Evolutionary conservation across 2,113 vertebrate genomes (phyloP).

Genomic region (Rhinopithecus roxellana): DNA sequence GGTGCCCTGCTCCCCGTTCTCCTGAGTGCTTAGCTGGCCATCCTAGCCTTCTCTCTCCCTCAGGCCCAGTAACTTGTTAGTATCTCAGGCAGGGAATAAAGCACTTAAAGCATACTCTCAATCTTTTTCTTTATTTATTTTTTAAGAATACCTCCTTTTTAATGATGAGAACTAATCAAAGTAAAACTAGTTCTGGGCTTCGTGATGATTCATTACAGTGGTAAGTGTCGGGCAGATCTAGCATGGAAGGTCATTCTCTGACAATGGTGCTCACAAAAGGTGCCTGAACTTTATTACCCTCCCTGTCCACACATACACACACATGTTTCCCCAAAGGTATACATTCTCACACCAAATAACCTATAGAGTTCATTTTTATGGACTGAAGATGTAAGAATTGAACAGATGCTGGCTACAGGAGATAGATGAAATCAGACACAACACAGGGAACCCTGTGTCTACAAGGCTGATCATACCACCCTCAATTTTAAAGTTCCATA

Average conservation of each 20-base stretch:
- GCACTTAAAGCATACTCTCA: neutral
- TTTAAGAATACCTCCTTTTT: neutral
- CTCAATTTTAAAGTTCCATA: neutral
- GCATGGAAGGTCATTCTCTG: accelerated
- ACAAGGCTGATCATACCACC: neutral
- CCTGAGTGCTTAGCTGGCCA: too few species aligned
- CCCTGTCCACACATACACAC: neutral
- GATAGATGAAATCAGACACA: neutral
- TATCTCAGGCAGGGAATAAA: neutral
- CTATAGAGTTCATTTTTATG: neutral
- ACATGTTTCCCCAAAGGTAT: neutral
- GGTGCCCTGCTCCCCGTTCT: too few species aligned
- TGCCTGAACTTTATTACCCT: neutral
- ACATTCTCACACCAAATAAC: neutral
- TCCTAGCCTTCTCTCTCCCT: accelerated
- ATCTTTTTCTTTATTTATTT: neutral
- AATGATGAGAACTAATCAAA: neutral
- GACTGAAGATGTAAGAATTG: neutral
- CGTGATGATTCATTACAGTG: neutral
- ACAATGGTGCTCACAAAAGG: neutral
- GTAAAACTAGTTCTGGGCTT: neutral
- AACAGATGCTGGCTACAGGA: neutral
- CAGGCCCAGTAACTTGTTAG: neutral
- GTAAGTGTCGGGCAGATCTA: neutral
- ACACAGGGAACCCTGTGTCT: neutral